Evolutionary conservation across 2,797 vertebrate species (phyloP), one percentile per base, ranked within the genome.

Genomic region (Vultur gryphus): DNA sequence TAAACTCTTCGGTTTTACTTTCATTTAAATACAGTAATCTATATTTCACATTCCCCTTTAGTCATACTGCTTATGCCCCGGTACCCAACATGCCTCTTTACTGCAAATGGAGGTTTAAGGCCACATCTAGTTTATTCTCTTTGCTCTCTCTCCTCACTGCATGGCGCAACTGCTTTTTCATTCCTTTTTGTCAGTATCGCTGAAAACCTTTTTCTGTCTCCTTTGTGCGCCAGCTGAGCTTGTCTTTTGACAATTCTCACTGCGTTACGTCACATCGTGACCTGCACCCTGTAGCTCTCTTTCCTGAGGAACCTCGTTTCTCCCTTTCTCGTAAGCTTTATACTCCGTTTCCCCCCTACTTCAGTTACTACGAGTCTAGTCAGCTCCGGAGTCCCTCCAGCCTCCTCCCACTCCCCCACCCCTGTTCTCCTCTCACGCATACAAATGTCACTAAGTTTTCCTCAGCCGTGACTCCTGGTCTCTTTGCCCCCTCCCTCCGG

Each of bases 291-390:
- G 55, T 14, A 31, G 44, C 35, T 12, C 71, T 17, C 31, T 26
- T 5, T 16, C 33, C 62, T 6, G 20, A 17, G 44, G 8, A 43
- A 44, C 70, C 29, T 8, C 37, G 7, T 2, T 4, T 19, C 54
- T 21, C 51, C 51, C 54, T 10, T 3, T 8, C 37, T 41, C 33
- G 0, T 5, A 10, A 29, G 6, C 44, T 64, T 48, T 7, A 0
- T 2, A 16, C n/a, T n/a, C 35, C 31, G 4, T 39, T 29, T 11
- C 11, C 23, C 26, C 13, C 13, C 10, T 12, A 4, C 16, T 39
- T 37, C 1, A 33, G 49, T 70, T 9, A 57, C 43, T 25, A 10
- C 23, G 23, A 46, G 55, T 11, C 21, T 44, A 9, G 54, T 8
- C 49, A 57, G 35, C 28, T 6, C 35, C 16, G 15, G 5, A 19